Evolutionary conservation across 2,888 invertebrate species (phyloP), one percentile per base, ranked within the genome.

Genomic region (Ischnura elegans): DNA sequence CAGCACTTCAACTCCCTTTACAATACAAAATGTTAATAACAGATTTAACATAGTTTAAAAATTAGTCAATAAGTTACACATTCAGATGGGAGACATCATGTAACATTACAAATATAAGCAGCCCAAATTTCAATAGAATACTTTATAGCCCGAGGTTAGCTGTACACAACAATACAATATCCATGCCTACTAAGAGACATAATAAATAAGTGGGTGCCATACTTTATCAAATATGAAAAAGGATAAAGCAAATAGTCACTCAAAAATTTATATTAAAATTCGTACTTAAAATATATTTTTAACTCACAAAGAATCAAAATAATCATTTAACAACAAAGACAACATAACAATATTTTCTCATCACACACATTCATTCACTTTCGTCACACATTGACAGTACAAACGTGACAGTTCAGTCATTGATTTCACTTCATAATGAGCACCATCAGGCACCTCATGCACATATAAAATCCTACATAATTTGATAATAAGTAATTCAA

Each of bases 161-260:
- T 90, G 90, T 90, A 90, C 90, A 90, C 90, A 90, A 90, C 90
- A 90, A 90, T 90, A 90, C 90, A 90, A 90, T 90, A 43, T 90
- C 55, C 61, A 86, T 90, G 90, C 90, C 66, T 61, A 90, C 61
- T 43, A 90, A 61, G 90, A 90, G 90, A 90, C 90, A 90, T 61
- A 90, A 90, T 90, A 90, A 90, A 90, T 90, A 90, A 43, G 61
- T 43, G 2, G 90, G 43, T 90, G 90, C 43, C 66, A 90, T 90
- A 90, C 43, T 90, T 90, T 90, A 90, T 90, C 55, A 90, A 90
- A 55, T 90, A 61, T 90, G 61, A 90, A 43, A 90, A 90, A 43
- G 43, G 90, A 90, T 61, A 90, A 90, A 90, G 43, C 61, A 90
- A 76, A 90, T 90, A 90, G 61, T 90, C 61, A 46, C 86, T 86